These are phyloP conservation scores for Polyergus mexicanus DNA, from an alignment of 1,140 invertebrate genomes.

Conservation along the genomic window DNA sequence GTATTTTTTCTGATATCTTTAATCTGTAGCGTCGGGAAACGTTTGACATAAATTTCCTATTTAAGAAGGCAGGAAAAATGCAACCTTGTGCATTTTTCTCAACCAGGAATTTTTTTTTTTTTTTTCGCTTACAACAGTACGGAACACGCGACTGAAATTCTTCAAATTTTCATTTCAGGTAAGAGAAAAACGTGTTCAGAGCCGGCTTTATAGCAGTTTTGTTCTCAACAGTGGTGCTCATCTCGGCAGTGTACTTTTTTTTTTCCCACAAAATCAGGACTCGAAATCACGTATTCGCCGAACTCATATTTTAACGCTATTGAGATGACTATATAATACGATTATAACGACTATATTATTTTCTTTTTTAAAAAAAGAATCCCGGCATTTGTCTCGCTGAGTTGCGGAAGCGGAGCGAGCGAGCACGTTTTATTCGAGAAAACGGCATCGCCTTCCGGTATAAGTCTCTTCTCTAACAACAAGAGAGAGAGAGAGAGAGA, in stretches of 20 bases:
- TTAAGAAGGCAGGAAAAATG: neutral
- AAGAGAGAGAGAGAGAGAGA: neutral
- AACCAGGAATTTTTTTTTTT: too few species aligned
- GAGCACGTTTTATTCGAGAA: slow-evolving; percentile 29
- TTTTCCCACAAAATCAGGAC: neutral
- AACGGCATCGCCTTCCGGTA: slow-evolving; percentile 47
- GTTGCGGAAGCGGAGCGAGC: slow-evolving; percentile 29
- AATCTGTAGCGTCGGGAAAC: neutral
- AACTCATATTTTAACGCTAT: neutral
- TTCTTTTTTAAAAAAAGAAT: slow-evolving; percentile 36
- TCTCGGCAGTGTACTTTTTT: neutral
- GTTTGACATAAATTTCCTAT: neutral
- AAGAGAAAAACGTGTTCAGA: neutral
- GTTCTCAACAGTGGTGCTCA: slow-evolving; percentile 38
- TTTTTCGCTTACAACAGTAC: neutral
- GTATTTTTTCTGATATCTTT: neutral
- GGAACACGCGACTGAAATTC: neutral
- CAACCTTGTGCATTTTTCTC: neutral
- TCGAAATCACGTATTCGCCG: neutral
- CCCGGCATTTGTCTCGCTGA: slow-evolving; percentile 25
- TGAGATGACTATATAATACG: too few species aligned
- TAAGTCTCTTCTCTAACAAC: slow-evolving; percentile 20
- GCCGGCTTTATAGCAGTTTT: neutral
- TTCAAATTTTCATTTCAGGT: slow-evolving; percentile 15
- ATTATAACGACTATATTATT: neutral